Percentiles rank a stretch among this genome's conserved stretches.
Conservation (phyloP, 1,140 invertebrate genomes). For the Drosophila ananassae region DNA sequence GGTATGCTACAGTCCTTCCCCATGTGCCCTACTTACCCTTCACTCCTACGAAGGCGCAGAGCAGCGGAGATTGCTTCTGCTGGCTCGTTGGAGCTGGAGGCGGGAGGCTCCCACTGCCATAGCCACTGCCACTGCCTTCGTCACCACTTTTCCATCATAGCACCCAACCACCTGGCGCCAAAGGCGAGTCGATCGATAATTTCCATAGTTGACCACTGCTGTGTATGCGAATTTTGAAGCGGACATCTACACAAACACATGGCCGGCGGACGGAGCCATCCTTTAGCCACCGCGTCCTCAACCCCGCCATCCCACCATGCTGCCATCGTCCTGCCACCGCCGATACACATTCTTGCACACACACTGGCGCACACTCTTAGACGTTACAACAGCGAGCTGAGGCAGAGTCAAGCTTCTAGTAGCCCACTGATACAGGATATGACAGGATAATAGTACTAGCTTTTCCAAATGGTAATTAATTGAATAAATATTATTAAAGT, state of each 20-base stretch:
- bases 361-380: slow-evolving; percentile 59
- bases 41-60: slow-evolving; percentile 56
- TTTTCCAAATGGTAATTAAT: background rate
- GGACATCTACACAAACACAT: slow-evolving; percentile 80
- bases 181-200: slow-evolving; percentile 83
- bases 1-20: slow-evolving; percentile 1
- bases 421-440: slow-evolving; percentile 35
- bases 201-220: slow-evolving; percentile 84
- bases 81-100: slow-evolving; percentile 10
- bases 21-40: background rate
- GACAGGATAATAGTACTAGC: slow-evolving; percentile 7
- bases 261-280: slow-evolving; percentile 60
- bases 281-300: slow-evolving; percentile 51
- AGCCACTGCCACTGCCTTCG: slow-evolving; percentile 59
- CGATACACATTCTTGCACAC: slow-evolving; percentile 39
- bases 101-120: slow-evolving; percentile 49
- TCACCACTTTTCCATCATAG: slow-evolving; percentile 79
- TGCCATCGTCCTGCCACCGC: slow-evolving; percentile 15
- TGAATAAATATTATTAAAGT: background rate
- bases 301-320: background rate
- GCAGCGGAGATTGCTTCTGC: slow-evolving; percentile 79
- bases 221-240: slow-evolving; percentile 84
- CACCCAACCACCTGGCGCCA: slow-evolving; percentile 82
- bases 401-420: slow-evolving; percentile 74
- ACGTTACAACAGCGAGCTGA: slow-evolving; percentile 66